Percentiles rank a stretch among this genome's conserved stretches.
Conservation (phyloP, 30 jellyfish, hydroid and myxozoan genomes). For the Turritopsis rubra region DNA sequence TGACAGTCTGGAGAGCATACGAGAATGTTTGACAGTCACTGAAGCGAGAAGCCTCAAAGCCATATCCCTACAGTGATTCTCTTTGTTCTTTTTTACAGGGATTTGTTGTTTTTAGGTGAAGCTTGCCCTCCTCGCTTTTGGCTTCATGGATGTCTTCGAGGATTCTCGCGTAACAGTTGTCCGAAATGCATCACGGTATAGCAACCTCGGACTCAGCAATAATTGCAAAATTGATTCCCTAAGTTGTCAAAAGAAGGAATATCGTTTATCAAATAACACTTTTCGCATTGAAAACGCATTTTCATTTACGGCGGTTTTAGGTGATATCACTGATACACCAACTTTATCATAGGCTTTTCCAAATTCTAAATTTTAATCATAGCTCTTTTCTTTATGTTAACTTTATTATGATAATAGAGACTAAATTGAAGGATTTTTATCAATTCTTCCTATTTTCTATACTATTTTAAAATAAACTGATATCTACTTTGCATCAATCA, state of each 20-base stretch:
- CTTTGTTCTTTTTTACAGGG: not conserved
- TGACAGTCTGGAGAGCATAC: conserved; percentile 6
- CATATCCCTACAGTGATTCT: not conserved
- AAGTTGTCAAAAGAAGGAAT: not conserved
- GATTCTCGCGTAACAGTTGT: conserved; percentile 7
- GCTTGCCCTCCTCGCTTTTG: conserved; percentile 1
- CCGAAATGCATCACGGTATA: conserved; percentile 17
- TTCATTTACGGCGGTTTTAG: not conserved
- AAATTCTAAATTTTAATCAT: not conserved
- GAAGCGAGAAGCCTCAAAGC: conserved; percentile 28
- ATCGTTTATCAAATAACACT: not conserved
- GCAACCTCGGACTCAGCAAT: not conserved
- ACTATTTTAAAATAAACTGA: not conserved
- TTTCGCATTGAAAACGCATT: not conserved
- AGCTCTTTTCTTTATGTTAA: too few species aligned
- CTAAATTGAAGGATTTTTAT: not conserved
- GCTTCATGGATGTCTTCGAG: conserved; percentile 5
- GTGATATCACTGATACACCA: not conserved
- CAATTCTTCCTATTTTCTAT: not conserved
- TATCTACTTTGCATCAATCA: not conserved
- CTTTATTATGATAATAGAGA: too few species aligned
- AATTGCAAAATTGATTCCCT: not conserved
- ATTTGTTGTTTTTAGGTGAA: not conserved
- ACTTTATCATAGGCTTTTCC: not conserved
- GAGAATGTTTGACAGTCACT: conserved; percentile 2